These are phyloP conservation scores for Lydus trimaculatus DNA, from an alignment of 2,888 invertebrate species.

Conservation along the genomic window DNA sequence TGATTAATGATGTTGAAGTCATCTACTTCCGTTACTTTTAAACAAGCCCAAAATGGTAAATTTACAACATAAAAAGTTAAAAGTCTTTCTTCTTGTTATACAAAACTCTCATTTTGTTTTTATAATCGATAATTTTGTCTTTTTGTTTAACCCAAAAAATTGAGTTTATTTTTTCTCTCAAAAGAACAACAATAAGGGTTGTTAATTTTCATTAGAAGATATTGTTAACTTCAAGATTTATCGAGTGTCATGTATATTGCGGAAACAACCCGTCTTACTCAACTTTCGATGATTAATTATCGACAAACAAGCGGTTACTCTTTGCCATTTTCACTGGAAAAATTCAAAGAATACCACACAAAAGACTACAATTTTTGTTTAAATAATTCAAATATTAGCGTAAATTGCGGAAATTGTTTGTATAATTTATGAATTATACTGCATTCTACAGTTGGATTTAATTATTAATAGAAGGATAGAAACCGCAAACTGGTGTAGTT, in stretches of 20 bases:
- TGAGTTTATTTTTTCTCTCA: not conserved
- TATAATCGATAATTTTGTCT: not conserved
- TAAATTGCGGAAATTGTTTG: not conserved
- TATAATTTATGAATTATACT: not conserved
- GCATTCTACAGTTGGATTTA: not conserved
- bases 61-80: not conserved
- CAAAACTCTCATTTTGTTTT: not conserved
- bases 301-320: not conserved
- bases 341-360: not conserved
- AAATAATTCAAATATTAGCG: not conserved
- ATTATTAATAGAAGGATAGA: not conserved
- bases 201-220: not conserved
- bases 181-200: not conserved
- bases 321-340: not conserved
- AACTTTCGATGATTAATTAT: not conserved
- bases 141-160: not conserved
- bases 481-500: not conserved
- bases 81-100: not conserved
- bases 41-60: not conserved
- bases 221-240: not conserved
- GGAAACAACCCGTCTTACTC: not conserved
- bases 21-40: not conserved
- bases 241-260: slow-evolving; percentile 4
- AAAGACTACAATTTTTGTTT: not conserved
- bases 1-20: not conserved